Evolutionary conservation across 2,888 invertebrate genomes (phyloP).

Genomic region (Spicauda simplicius): DNA sequence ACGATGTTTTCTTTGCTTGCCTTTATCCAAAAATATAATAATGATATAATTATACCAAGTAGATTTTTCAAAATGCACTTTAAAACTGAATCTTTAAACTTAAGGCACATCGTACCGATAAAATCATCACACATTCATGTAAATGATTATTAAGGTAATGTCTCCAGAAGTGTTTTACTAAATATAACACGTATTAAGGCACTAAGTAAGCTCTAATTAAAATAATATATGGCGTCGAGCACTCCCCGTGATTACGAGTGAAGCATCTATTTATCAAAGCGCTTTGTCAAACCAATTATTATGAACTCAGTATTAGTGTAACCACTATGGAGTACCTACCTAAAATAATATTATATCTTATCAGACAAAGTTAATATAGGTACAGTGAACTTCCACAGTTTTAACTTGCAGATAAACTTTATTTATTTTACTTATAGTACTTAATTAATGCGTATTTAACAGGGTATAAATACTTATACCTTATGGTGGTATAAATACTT

Average conservation of each 20-base stretch:
- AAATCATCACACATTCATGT: too few relatives aligned
- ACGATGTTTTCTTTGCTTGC: too few relatives aligned
- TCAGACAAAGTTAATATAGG: neutral
- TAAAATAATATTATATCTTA: slow-evolving; percentile 19
- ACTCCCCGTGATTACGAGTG: slow-evolving; percentile 75
- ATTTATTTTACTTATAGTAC: neutral
- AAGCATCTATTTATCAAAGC: slow-evolving; percentile 47
- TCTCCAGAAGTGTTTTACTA: slow-evolving; percentile 45
- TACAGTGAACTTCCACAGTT: neutral
- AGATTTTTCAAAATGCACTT: too few relatives aligned
- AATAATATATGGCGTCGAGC: slow-evolving; percentile 78
- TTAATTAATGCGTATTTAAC: too few relatives aligned
- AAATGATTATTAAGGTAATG: neutral
- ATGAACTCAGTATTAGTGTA: slow-evolving; percentile 30
- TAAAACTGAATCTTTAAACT: too few relatives aligned
- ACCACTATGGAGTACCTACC: slow-evolving; percentile 11
- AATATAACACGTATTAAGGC: slow-evolving; percentile 41
- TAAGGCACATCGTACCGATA: too few relatives aligned
- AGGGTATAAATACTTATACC: too few relatives aligned
- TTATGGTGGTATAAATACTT: too few relatives aligned
- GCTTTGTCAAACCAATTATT: slow-evolving; percentile 37
- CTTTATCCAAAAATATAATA: too few relatives aligned
- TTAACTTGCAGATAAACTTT: neutral
- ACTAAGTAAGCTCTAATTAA: slow-evolving; percentile 59
- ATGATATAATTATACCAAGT: too few relatives aligned